A percentile compares a stretch with the other conserved stretches of the same genome.
These are phyloP conservation scores for Spinus olivaceus DNA, from an alignment of 2,797 vertebrate species.

Conservation along the genomic window DNA sequence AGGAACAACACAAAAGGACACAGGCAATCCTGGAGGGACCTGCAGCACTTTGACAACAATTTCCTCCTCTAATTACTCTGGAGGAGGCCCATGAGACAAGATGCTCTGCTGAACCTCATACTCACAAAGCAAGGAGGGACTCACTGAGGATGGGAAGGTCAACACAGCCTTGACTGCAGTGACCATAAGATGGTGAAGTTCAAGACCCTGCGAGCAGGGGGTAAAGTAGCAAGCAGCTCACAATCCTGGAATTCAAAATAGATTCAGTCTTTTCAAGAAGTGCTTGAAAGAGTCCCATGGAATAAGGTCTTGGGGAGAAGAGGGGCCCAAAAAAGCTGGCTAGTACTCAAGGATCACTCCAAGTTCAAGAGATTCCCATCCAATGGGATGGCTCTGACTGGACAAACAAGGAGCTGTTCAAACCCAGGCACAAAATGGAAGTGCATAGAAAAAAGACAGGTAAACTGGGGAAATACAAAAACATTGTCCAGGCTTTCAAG, in stretches of 20 bases:
- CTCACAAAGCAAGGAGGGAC: not conserved
- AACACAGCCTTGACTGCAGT: not conserved
- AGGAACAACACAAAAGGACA: not conserved
- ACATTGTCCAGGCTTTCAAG: not conserved
- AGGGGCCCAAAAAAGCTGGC: not conserved
- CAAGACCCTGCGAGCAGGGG: not conserved
- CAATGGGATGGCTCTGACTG: not conserved
- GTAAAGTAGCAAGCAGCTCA: not conserved
- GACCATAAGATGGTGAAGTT: not conserved
- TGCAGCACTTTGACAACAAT: not conserved
- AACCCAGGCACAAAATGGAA: not conserved
- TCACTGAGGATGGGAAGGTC: not conserved
- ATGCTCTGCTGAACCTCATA: not conserved
- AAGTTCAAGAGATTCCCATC: not conserved
- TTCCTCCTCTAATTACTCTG: not conserved
- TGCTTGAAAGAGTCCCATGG: not conserved
- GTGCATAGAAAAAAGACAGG: accelerated
- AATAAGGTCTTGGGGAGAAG: not conserved
- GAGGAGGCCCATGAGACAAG: not conserved
- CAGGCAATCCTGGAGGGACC: not conserved
- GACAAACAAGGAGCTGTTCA: not conserved
- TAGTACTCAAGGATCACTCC: not conserved
- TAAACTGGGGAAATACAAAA: not conserved
- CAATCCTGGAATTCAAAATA: not conserved
- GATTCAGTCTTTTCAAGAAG: not conserved